These are phyloP conservation scores for Microctenopoma lineatum DNA, from an alignment of 2,797 vertebrate species.

Conservation along the genomic window DNA sequence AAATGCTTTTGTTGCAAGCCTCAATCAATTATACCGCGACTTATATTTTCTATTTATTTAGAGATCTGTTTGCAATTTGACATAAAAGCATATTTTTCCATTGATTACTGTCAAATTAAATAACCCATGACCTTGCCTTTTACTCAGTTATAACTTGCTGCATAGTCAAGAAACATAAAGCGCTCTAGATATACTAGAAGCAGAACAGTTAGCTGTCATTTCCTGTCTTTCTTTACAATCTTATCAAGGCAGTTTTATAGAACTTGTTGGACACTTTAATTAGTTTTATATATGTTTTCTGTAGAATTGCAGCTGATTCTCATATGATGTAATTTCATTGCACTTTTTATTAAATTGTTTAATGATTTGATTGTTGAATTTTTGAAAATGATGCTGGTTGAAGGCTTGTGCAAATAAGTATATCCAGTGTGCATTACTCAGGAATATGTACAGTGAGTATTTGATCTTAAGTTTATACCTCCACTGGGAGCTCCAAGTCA, in stretches of 20 bases:
- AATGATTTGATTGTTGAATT: constrained; percentile 20
- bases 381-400: constrained; percentile 10
- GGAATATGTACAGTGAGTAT: constrained; percentile 4
- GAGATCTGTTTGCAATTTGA: too few relatives aligned
- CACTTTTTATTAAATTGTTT: constrained; percentile 27
- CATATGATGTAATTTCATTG: constrained; percentile 23
- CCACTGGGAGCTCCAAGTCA: constrained; percentile 20
- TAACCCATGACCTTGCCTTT: neutral
- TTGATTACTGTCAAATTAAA: too few relatives aligned
- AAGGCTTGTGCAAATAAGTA: constrained; percentile 7
- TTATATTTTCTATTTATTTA: too few relatives aligned
- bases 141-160: constrained; percentile 2
- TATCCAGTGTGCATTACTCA: constrained; percentile 14
- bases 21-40: too few relatives aligned
- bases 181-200: too few relatives aligned
- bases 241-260: neutral
- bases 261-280: neutral
- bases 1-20: too few relatives aligned
- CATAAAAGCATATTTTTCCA: too few relatives aligned
- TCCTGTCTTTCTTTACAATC: neutral
- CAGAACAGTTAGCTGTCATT: neutral
- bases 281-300: constrained; percentile 1
- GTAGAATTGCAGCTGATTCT: neutral
- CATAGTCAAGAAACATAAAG: neutral
- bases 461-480: constrained; percentile 15